Evolutionary conservation across 1,140 invertebrate species (phyloP), one percentile per base, ranked within the genome.

Genomic region (Meloidogyne exigua): DNA sequence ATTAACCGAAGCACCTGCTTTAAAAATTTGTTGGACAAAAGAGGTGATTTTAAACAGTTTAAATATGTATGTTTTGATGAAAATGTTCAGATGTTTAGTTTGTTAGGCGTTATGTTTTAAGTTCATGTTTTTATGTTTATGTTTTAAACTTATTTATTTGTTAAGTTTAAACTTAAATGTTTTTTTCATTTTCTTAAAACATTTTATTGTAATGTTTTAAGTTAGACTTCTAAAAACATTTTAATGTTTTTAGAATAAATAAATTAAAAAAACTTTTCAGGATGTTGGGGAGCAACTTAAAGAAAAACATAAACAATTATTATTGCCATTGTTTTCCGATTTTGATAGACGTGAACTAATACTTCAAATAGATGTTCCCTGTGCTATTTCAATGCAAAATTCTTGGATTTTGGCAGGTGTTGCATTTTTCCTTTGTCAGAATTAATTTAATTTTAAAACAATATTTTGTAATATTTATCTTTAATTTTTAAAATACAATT

Each of bases 1-100:
- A 79, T 89, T 91, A 64, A 89, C 89, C 68, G 78, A 88, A n/a
- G 88, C 90, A 23, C 91, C 92, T 4, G 83, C 90, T 21, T 91
- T 91, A 83, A 88, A 88, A 57, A 85, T 92, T 32, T 89, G 89
- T 23, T 93, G 92, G 92, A 64, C 10, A 23, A 72, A 63, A 72
- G 32, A 23, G 44, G 44, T 49, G 9, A n/a, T 32, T 7, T 32
- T 32, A 32, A n/a, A n/a, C n/a, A 32, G 28, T 32, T 32, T 32
- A 32, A 32, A 32, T 32, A 32, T 32, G 7, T 32, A 32, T 32
- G 28, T 32, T 32, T 32, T 32, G 28, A 32, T 3, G 28, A 32
- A 32, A 3, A 32, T 32, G 28, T 32, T 32, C 28, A 32, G 7
- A 7, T 32, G 2, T 32, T 32, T 32, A 7, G 2, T 32, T 32